Evolutionary conservation across 2,888 invertebrate genomes (phyloP), one percentile per base, ranked within the genome.

Genomic region (Epistrophe grossulariae): DNA sequence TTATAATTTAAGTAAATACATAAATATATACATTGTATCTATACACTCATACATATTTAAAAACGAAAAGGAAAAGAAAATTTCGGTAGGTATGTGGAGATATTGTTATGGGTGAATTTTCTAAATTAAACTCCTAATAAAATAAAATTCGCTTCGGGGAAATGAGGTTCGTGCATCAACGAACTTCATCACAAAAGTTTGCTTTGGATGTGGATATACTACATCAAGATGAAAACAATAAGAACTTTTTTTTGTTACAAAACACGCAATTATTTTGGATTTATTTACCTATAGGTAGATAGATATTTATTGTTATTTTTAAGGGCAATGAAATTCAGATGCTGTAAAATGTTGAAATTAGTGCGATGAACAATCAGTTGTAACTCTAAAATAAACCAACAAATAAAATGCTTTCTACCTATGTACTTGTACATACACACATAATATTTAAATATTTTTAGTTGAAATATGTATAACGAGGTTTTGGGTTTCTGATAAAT

Each of bases 201-300:
- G 3, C 35, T 11, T 38, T 38, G 13, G 13, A 19, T 19, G 19
- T 38, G 7, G 13, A 19, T 19, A 19, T 4, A 17, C 6, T 60
- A 31, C 52, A 31, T 43, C 6, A 24, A 11, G 13, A 62, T n/a
- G 62, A 62, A 62, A 62, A 62, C 62, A 62, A 43, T 62, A 24
- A n/a, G 40, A 62, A 62, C 15, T 62, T 62, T 62, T 62, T 60
- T 38, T 62, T 24, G 24, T 17, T 38, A 62, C 24, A 62, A 24
- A 62, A 62, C 62, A 62, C 43, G 43, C 62, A 24, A 62, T 62
- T 62, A 62, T 62, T 43, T 43, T 40, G 43, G 15, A 62, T 62
- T 24, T 43, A 62, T 24, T 2, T 35, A 35, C 35, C 31, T 31
- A 35, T 9, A n/a, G n/a, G n/a, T n/a, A n/a, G n/a, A n/a, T n/a